Base-by-base conservation (phyloP, 2,797 vertebrate species). In the Dicrostonyx torquatus region DNA sequence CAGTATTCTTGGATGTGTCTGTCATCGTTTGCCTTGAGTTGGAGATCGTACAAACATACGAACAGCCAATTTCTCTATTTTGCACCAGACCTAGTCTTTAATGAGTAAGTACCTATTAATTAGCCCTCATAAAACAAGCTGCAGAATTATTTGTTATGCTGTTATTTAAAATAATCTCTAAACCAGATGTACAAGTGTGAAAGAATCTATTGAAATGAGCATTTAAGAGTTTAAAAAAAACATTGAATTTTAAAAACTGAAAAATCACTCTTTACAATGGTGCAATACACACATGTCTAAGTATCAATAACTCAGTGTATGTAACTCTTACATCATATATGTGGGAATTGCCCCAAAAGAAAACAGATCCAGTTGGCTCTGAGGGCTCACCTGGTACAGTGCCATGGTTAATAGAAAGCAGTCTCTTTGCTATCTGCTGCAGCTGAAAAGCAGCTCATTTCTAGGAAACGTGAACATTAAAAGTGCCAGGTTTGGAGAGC, bases 1-100 rank as follows among this genome's bases (percentile, higher is more conserved):
- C 99, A 99, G 98, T 99, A 99, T 98, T 99, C 99, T 64, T 99
- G 99, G 99, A 99, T 99, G 99, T 99, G 99, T 99, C 99, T 99
- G 78, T 99, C 99, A 95, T 99, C 99, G 50, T 99, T 99, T 98
- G 99, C 99, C 97, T 99, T 99, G 99, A 99, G 99, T 98, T 99
- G 99, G 99, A 99, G 99, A 98, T 99, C 99, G 5, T 99, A 99
- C 98, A 99, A 99, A 99, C 99, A 99, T 97, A 99, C 99, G 97
- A 99, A 99, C 97, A 99, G 99, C 98, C 99, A 99, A 98, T 99
- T 99, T 99, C 99, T 99, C 97, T 99, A 99, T 98, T 99, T 99
- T 96, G 99, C 99, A 97, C 99, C 99, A 91, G 99, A 99, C 98
- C 98, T 99, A 97, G 98, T 99, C 98, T 99, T 99, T 96, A 99